Evolutionary conservation across 1,140 invertebrate species (phyloP).

Genomic region (Apolygus lucorum): DNA sequence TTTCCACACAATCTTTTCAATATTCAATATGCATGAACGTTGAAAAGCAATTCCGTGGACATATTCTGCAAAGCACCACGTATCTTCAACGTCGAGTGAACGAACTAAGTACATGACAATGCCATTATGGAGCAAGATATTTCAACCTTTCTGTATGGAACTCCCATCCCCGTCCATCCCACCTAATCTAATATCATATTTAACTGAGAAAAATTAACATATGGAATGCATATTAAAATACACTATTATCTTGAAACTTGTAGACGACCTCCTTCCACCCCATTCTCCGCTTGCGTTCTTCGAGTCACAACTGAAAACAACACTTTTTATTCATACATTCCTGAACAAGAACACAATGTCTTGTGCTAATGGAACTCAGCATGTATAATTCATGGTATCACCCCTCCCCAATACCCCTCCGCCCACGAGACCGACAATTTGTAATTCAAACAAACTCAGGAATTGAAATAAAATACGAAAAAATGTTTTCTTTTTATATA

Average conservation of each 20-base stretch:
- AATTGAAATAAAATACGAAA: constrained; percentile 13
- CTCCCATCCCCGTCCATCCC: too few species aligned
- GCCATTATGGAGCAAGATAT: too few species aligned
- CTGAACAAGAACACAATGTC: constrained; percentile 15
- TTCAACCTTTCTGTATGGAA: too few species aligned
- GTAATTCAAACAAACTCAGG: constrained; percentile 9
- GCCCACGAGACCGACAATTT: background rate
- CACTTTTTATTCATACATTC: constrained; percentile 15
- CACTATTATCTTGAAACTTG: constrained; percentile 6
- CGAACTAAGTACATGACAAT: too few species aligned
- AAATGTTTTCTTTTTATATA: background rate
- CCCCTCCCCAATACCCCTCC: background rate
- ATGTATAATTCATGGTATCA: constrained; percentile 11
- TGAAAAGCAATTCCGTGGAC: too few species aligned
- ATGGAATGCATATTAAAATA: background rate
- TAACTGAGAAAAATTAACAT: too few species aligned
- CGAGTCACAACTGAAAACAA: background rate
- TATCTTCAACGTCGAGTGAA: too few species aligned
- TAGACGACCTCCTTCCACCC: background rate
- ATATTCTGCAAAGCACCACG: too few species aligned
- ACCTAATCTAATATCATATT: too few species aligned
- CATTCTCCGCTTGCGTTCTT: background rate
- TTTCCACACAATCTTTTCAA: too few species aligned
- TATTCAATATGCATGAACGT: too few species aligned
- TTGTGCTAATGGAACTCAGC: constrained; percentile 13